A percentile compares a stretch with the other conserved stretches of the same genome.
These are phyloP conservation scores for Chionodraco myersi DNA, from an alignment of 2,113 vertebrate genomes.

Conservation along the genomic window DNA sequence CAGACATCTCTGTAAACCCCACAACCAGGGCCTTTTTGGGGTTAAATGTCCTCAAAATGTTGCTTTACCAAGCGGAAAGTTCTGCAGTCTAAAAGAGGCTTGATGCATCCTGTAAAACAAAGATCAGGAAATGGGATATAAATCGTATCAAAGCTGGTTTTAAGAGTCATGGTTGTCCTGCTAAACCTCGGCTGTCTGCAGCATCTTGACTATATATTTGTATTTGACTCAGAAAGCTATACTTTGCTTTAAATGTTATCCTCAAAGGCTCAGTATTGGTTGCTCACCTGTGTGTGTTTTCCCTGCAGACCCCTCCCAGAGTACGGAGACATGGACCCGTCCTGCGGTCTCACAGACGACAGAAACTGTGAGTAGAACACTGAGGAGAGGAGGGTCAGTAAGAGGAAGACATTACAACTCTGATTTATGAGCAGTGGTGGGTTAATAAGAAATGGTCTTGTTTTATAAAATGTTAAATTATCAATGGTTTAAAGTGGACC, in stretches of 20 bases:
- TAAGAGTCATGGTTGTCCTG: neutral
- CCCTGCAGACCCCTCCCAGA: conserved; percentile 88
- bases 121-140: neutral
- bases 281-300: conserved; percentile 26
- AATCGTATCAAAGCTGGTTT: neutral
- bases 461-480: too few relatives aligned
- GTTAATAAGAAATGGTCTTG: too few relatives aligned
- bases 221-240: too few relatives aligned
- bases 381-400: neutral
- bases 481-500: too few relatives aligned
- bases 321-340: conserved; percentile 89
- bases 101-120: neutral
- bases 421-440: too few relatives aligned
- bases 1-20: too few relatives aligned
- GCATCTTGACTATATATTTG: neutral
- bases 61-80: too few relatives aligned
- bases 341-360: conserved; percentile 86
- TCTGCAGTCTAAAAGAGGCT: too few relatives aligned
- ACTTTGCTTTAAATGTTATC: neutral
- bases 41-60: too few relatives aligned
- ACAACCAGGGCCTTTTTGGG: too few relatives aligned
- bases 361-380: conserved; percentile 87
- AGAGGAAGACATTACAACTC: neutral
- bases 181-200: neutral
- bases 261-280: neutral